A percentile compares a stretch with the other conserved stretches of the same genome.
Conservation (phyloP, 2,113 vertebrate species). For the Engraulis encrasicolus region DNA sequence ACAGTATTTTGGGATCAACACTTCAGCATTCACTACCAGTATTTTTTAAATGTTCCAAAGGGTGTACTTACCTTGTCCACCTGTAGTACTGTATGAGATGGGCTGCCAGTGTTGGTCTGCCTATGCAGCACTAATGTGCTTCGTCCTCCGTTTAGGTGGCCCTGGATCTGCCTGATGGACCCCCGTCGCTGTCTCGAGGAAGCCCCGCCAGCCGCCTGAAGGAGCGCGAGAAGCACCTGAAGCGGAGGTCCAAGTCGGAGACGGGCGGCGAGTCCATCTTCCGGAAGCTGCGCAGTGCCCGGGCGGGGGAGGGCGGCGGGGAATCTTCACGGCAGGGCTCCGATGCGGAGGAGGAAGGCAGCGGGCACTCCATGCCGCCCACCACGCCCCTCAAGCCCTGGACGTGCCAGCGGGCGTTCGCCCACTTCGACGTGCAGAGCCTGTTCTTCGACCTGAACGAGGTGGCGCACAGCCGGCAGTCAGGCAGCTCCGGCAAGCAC, state of each 20-base stretch:
- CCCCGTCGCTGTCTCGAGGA: slow-evolving; percentile 77
- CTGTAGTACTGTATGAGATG: too few species aligned
- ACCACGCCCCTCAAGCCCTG: slow-evolving; percentile 84
- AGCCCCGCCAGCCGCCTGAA: slow-evolving; percentile 92
- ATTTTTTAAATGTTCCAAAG: too few species aligned
- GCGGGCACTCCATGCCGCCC: slow-evolving; percentile 82
- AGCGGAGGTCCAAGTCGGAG: slow-evolving; percentile 96
- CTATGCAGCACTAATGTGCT: too few species aligned
- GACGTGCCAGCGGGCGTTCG: slow-evolving; percentile 93
- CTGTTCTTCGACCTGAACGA: slow-evolving; percentile 97
- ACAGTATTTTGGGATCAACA: too few species aligned
- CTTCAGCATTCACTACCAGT: too few species aligned
- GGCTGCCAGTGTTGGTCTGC: too few species aligned
- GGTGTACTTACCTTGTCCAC: too few species aligned
- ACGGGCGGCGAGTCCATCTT: slow-evolving; percentile 98
- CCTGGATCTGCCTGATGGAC: slow-evolving; percentile 91
- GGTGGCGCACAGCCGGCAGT: slow-evolving; percentile 86
- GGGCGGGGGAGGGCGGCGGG: slow-evolving; percentile 89
- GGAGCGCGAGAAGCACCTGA: slow-evolving; percentile 96
- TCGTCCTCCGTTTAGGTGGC: too few species aligned
- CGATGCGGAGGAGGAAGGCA: slow-evolving; percentile 90
- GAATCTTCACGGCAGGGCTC: slow-evolving; percentile 86
- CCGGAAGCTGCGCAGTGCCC: slow-evolving; percentile 94
- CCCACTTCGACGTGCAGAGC: slow-evolving; percentile 95
- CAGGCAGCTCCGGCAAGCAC: slow-evolving; percentile 82